Evolutionary conservation across 2,888 invertebrate species (phyloP).

Genomic region (Meghimatium bilineatum): DNA sequence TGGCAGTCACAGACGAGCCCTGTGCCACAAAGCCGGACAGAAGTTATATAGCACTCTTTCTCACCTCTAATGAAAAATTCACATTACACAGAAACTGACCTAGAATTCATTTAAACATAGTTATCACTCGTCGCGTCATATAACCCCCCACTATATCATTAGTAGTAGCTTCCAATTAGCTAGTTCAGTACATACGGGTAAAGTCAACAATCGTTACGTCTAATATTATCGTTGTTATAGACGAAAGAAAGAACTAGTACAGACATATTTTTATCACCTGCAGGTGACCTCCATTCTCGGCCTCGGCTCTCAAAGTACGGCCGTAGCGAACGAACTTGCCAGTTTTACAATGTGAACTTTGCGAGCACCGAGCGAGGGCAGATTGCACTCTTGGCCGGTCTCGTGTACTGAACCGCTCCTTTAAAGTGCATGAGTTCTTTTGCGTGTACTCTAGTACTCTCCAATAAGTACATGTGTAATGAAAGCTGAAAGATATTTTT

Average conservation of each 20-base stretch:
- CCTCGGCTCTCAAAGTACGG: not conserved
- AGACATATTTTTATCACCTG: slow-evolving; percentile 1
- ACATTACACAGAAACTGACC: too few species aligned
- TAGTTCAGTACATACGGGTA: not conserved
- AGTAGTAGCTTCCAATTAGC: not conserved
- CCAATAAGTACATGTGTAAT: not conserved
- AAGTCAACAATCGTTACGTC: not conserved
- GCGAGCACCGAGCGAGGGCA: slow-evolving; percentile 25
- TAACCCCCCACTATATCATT: too few species aligned
- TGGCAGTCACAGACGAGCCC: too few species aligned
- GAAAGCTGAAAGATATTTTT: not conserved
- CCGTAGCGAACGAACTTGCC: not conserved
- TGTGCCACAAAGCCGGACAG: too few species aligned
- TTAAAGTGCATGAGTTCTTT: slow-evolving; percentile 17
- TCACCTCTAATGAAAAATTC: too few species aligned
- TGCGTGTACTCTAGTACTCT: too few species aligned
- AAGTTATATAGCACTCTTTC: too few species aligned
- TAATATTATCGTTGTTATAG: not conserved
- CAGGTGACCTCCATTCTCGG: slow-evolving; percentile 2
- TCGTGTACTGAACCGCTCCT: not conserved
- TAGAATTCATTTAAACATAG: too few species aligned
- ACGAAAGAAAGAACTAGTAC: not conserved
- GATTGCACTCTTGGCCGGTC: not conserved
- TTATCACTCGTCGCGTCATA: too few species aligned
- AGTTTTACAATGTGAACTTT: slow-evolving; percentile 10